These are phyloP conservation scores for Schizothorax lantsangensis DNA, from an alignment of 2,797 vertebrate genomes.

Conservation along the genomic window DNA sequence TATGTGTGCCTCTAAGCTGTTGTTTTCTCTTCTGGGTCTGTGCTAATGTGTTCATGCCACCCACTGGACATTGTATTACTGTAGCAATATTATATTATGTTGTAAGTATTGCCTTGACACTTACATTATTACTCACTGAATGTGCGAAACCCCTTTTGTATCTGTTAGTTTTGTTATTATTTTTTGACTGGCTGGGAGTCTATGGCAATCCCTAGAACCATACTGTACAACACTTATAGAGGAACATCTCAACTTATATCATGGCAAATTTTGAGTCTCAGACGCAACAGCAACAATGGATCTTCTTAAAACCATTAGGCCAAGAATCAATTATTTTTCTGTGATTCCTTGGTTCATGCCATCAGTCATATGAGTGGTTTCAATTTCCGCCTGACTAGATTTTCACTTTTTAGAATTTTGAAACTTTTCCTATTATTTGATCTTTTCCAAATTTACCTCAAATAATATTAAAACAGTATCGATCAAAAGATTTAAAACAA, in stretches of 20 bases:
- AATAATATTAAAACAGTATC: not conserved
- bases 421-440: not conserved
- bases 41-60: slow-evolving; percentile 9
- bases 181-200: not conserved
- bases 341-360: not conserved
- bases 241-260: not conserved
- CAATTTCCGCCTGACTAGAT: not conserved
- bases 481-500: no score
- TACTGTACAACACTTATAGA: not conserved
- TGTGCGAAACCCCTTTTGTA: not conserved
- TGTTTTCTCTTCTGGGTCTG: slow-evolving; percentile 16
- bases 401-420: not conserved
- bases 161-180: not conserved
- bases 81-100: not conserved
- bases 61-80: slow-evolving; percentile 18
- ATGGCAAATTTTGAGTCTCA: not conserved
- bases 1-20: slow-evolving; percentile 20
- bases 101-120: slow-evolving; percentile 15
- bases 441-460: not conserved
- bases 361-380: not conserved
- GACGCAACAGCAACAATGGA: not conserved
- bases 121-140: not conserved
- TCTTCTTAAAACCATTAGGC: not conserved
- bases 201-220: no score
- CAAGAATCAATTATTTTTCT: no score